A percentile compares a stretch with the other conserved stretches of the same genome.
phyloP scores from a whole-genome alignment of 2,797 vertebrate genomes.

The Anguilla pacifica region DNA sequence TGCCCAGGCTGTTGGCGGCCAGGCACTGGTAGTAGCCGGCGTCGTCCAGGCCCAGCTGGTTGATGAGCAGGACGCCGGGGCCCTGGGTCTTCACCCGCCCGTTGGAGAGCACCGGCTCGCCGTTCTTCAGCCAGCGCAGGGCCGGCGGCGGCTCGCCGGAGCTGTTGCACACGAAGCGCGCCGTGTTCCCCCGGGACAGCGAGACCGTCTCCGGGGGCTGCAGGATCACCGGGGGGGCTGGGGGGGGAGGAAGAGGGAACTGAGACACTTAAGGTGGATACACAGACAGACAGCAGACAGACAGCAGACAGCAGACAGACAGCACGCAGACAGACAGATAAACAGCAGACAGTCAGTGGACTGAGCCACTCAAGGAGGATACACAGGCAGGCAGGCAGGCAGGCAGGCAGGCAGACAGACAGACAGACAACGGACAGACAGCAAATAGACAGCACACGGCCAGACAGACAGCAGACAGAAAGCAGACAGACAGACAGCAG shows the following conservation, averaged over 20 bases:
- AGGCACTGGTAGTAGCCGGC: slow-evolving; percentile 95
- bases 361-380: not conserved
- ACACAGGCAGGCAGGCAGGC: not conserved
- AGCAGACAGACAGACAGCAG: too few relatives aligned
- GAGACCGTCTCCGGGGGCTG: slow-evolving; percentile 91
- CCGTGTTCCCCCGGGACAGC: slow-evolving; percentile 91
- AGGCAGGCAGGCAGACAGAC: not conserved
- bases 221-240: slow-evolving; percentile 88
- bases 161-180: slow-evolving; percentile 91
- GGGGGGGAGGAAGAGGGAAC: slow-evolving; percentile 7
- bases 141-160: slow-evolving; percentile 84
- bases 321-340: not conserved
- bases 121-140: slow-evolving; percentile 90
- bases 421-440: not conserved
- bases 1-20: slow-evolving; percentile 88
- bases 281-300: not conserved
- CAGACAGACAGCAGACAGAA: not conserved
- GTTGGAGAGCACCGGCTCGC: slow-evolving; percentile 79
- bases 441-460: too few relatives aligned
- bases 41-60: slow-evolving; percentile 91
- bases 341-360: not conserved
- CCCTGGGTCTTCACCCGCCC: slow-evolving; percentile 88
- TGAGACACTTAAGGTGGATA: not conserved
- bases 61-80: slow-evolving; percentile 90
- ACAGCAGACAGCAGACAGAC: too few relatives aligned